Evolutionary conservation across 2,797 vertebrate genomes (phyloP), one percentile per base, ranked within the genome.

Genomic region (Spondyliosoma cantharus): DNA sequence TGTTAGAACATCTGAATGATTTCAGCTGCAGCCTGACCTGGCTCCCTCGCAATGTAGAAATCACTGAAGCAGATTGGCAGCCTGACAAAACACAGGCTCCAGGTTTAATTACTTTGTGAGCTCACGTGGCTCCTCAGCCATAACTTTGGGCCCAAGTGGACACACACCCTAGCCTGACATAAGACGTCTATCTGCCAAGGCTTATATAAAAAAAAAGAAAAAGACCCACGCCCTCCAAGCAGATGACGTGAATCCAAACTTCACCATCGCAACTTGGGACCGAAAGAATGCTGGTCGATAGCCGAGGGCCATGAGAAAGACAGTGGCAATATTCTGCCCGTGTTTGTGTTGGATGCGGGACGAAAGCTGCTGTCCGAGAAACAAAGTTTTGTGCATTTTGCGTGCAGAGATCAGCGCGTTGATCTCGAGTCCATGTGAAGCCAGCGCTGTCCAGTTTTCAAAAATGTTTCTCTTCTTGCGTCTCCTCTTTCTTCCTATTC

Each of bases 81-180:
- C 50, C 57, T 75, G 77, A 90, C 78, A 76, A 71, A 74, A 78
- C 19, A 4, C 86, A 87, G 84, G 70, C 86, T 59, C 85, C 81
- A 74, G 50, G 69, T 85, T 85, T 86, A 85, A 92, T 92, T 80
- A 86, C 73, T 78, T 6, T 49, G 73, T 63, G 19, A 67, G 72
- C 71, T 90, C 83, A 89, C 71, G 25, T 75, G 65, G 78, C 81
- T 75, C 71, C 74, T 78, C 58, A 80, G 71, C 75, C 82, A 63
- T 81, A 74, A 86, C 77, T 81, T 54, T 43, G 56, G 78, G 71
- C 66, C 87, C 82, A 72, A 81, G 77, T 75, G 83, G 83, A 92
- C 88, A 82, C 93, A 87, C 90, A 87, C 91, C 91, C 86, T 74
- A 22, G 74, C 59, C 82, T 93, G 91, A 92, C 90, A 86, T 91